phyloP scores from a whole-genome alignment of 2,113 vertebrate species.

The Oreochromis aureus region DNA sequence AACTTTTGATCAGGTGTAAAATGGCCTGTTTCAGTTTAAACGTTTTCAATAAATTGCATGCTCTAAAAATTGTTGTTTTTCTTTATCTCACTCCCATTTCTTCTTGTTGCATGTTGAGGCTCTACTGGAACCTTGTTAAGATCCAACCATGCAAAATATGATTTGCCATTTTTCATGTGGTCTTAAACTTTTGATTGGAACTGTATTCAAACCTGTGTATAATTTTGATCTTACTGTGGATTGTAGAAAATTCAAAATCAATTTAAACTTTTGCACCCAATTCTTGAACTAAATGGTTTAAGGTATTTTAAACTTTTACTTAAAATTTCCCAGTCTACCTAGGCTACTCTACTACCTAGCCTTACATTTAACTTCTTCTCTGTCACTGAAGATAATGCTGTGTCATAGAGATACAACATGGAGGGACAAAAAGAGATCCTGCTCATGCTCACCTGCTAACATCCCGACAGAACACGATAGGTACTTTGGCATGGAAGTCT shows the following conservation, averaged over 20 bases:
- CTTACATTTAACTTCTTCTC: background rate
- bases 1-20: background rate
- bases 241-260: background rate
- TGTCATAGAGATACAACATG: background rate
- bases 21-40: background rate
- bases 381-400: background rate
- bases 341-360: background rate
- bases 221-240: background rate
- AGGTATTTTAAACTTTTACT: background rate
- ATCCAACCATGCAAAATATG: background rate
- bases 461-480: conserved; percentile 92
- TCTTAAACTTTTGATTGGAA: background rate
- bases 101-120: background rate
- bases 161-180: background rate
- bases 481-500: conserved; percentile 99
- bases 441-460: conserved; percentile 76
- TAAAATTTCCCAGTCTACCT: background rate
- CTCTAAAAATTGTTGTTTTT: background rate
- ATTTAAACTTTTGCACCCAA: background rate
- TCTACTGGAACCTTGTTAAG: background rate
- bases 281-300: background rate
- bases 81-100: background rate
- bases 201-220: background rate
- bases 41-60: background rate
- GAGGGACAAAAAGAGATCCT: background rate